Evolutionary conservation across 2,113 vertebrate genomes (phyloP), one percentile per base, ranked within the genome.

Genomic region (Muntiacus muntjak): DNA sequence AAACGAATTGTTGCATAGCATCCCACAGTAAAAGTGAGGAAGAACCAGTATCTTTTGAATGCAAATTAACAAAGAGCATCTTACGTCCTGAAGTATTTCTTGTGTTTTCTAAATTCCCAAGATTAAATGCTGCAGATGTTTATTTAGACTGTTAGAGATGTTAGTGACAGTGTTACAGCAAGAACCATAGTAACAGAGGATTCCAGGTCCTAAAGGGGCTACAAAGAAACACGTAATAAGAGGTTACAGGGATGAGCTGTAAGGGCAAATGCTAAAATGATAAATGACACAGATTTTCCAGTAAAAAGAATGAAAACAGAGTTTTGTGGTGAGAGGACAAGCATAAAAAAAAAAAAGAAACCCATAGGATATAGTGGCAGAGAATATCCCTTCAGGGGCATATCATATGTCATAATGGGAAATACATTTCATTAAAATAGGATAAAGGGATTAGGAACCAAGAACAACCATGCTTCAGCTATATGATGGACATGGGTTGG

Each of bases 301-400:
- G 57, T 43, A 60, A 15, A 96, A 97, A 86, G 36, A 95, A 95
- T 67, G n/a, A 82, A 88, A 58, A 86, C 15, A 87, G 86, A 96
- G 45, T 43, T 84, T 52, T 60, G n/a, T 87, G 9, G 17, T 50
- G 43, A 88, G 8, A 93, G 2, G 9, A 71, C 58, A 43, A n/a
- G 28, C 54, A 74, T 36, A 43, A 78, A 93, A 60, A 90, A 40
- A 40, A 5, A 71, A 62, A 92, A n/a, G 17, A 43, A 86, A 74
- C n/a, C 33, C 13, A n/a, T 5, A 78, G 45, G 21, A 23, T 62
- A 58, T n/a, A 21, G 30, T 28, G 7, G 23, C 28, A 93, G 30
- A 86, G 60, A 58, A 57, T 76, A 78, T 15, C 5, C 8, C 30
- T 54, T 52, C 9, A 30, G 36, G 36, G 55, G 16, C 16, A 11